Conservation (phyloP, 1,140 invertebrate genomes). For the Patella vulgata region DNA sequence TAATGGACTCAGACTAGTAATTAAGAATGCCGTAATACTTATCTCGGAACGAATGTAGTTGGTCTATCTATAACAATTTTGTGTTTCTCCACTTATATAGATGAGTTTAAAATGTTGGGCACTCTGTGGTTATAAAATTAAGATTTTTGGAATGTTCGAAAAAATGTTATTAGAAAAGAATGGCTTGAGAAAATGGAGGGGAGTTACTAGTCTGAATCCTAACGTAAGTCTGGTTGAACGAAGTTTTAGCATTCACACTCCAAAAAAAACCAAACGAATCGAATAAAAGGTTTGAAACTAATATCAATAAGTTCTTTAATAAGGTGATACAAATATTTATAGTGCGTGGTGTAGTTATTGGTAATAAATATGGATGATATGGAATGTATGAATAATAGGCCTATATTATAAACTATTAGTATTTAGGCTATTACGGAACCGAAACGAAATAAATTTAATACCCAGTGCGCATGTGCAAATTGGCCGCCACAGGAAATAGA, state of each 20-base stretch:
- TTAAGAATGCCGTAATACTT: no score
- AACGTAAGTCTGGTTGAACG: no score
- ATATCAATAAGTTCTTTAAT: background rate
- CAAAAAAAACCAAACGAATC: background rate
- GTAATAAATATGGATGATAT: background rate
- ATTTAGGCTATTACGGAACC: background rate
- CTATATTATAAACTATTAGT: background rate
- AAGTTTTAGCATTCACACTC: background rate
- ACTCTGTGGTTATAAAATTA: no score
- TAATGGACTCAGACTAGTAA: background rate
- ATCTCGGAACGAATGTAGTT: no score
- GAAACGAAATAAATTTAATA: background rate
- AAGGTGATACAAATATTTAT: background rate
- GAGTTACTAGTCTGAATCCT: no score
- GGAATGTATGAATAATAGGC: background rate
- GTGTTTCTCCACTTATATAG: no score
- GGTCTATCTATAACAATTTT: no score
- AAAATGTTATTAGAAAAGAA: no score
- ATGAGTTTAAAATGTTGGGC: no score
- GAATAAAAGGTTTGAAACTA: no score
- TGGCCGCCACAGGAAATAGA: constrained; percentile 6
- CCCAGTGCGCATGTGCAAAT: background rate
- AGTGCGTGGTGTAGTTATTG: background rate
- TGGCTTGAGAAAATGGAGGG: no score
- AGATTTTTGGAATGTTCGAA: no score